Evolutionary conservation across 2,797 vertebrate species (phyloP).

Genomic region (Furcifer pardalis): DNA sequence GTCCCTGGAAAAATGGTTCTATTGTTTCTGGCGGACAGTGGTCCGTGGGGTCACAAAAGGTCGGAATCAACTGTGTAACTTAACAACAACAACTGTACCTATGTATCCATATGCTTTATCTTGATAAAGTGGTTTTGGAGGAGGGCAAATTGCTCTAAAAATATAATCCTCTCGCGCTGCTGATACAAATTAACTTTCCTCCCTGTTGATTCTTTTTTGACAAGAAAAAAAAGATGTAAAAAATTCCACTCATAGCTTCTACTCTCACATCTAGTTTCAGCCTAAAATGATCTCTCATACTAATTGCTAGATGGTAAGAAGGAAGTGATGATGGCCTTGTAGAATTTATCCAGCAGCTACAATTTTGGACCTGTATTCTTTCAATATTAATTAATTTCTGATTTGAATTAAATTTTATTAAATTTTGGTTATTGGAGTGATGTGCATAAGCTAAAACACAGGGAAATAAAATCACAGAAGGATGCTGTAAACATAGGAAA

Average conservation of each 20-base stretch:
- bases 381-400: neutral
- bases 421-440: neutral
- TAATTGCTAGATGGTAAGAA: neutral
- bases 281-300: neutral
- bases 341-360: no score
- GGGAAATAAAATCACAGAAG: neutral
- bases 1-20: no score
- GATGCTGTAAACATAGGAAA: neutral
- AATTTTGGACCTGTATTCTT: neutral
- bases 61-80: no score
- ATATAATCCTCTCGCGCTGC: neutral
- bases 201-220: neutral
- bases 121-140: neutral
- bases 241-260: neutral
- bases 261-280: neutral
- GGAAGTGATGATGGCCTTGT: neutral
- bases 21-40: no score
- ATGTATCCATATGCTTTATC: neutral
- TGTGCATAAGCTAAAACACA: neutral
- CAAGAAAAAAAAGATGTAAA: neutral
- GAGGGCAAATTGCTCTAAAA: neutral
- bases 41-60: no score
- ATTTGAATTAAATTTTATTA: neutral
- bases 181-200: neutral
- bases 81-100: no score